Evolutionary conservation across 2,113 vertebrate species (phyloP).

Genomic region (Cariama cristata): DNA sequence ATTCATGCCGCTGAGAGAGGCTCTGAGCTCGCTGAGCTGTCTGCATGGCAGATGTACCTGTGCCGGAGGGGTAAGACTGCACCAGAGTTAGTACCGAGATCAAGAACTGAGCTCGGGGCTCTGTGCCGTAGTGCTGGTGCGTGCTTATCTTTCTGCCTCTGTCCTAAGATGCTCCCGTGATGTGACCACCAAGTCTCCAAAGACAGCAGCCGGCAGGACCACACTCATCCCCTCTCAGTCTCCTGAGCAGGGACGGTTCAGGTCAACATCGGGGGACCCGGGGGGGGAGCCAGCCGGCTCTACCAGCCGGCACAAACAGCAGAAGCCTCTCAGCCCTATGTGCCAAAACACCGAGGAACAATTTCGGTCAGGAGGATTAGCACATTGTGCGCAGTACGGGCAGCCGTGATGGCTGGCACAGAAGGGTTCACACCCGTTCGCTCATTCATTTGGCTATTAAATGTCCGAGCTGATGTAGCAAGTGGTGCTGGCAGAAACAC

Average conservation of each 20-base stretch:
- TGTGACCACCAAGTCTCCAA: background rate
- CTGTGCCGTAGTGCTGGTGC: accelerated
- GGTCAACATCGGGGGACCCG: background rate
- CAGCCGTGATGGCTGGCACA: background rate
- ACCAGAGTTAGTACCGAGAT: too few species aligned
- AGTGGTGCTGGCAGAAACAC: background rate
- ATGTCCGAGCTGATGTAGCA: background rate
- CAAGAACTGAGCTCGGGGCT: background rate
- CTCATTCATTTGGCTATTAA: background rate
- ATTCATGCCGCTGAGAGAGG: background rate
- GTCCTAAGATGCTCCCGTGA: background rate
- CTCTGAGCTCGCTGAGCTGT: background rate
- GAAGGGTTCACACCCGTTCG: background rate
- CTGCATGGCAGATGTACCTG: background rate
- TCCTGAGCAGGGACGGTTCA: background rate
- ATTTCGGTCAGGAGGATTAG: background rate
- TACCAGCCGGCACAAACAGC: background rate
- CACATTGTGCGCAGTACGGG: background rate
- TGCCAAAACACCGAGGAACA: background rate
- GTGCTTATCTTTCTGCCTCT: background rate
- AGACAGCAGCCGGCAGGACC: background rate
- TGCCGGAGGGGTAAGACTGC: background rate
- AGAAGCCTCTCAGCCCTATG: background rate
- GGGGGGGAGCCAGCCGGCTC: accelerated
- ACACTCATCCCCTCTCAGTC: background rate